Conservation (phyloP, 1,140 invertebrate species). For the Drepana arcuata region DNA sequence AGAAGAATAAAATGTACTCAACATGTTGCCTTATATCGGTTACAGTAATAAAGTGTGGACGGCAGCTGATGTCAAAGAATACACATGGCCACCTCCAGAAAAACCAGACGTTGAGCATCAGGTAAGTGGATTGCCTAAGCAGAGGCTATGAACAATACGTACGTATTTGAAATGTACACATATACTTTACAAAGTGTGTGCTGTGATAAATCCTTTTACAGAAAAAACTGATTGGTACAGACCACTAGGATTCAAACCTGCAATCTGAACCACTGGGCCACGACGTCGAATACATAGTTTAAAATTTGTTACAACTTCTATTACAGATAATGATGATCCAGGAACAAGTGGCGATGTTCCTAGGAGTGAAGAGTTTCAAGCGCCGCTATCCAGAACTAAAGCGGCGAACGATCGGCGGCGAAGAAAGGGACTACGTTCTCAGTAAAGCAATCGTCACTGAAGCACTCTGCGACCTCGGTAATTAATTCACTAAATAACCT, state of each 20-base stretch:
- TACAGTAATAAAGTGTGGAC: conserved; percentile 79
- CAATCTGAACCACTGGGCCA: too few species aligned
- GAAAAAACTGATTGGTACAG: too few species aligned
- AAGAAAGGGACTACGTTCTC: conserved; percentile 90
- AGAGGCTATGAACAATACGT: too few species aligned
- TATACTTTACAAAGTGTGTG: too few species aligned
- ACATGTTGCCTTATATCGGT: conserved; percentile 12
- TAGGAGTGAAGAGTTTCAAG: conserved; percentile 96
- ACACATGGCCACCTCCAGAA: conserved; percentile 90
- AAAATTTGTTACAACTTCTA: too few species aligned
- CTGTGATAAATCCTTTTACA: too few species aligned
- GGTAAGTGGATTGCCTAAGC: too few species aligned
- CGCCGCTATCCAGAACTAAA: conserved; percentile 94
- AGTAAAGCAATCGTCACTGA: conserved; percentile 90
- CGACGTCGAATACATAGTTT: too few species aligned
- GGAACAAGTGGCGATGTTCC: conserved; percentile 90
- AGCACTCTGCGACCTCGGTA: conserved; percentile 91
- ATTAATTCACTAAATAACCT: conserved; percentile 4
- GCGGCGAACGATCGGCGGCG: conserved; percentile 87
- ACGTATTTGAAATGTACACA: too few species aligned
- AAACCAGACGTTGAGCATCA: conserved; percentile 46
- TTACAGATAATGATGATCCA: conserved; percentile 73
- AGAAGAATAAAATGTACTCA: too few species aligned
- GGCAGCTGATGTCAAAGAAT: conserved; percentile 92
- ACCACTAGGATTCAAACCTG: too few species aligned